These are phyloP conservation scores for Dione vanillae DNA, from an alignment of 2,888 invertebrate species.

Conservation along the genomic window DNA sequence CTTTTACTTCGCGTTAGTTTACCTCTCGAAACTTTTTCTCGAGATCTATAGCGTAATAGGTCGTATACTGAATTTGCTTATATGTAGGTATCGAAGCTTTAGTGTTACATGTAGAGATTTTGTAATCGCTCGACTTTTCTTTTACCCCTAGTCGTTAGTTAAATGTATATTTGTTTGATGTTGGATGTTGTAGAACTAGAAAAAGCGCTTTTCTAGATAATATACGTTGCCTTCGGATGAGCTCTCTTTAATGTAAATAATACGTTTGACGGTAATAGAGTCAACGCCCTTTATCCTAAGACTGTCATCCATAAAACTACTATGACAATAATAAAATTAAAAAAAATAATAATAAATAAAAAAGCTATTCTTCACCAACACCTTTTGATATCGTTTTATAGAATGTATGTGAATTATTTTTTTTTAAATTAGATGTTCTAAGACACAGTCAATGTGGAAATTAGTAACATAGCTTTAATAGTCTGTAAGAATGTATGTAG, in stretches of 20 bases:
- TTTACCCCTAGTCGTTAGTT: slow-evolving; percentile 51
- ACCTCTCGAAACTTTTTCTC: slow-evolving; percentile 68
- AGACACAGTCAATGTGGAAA: slow-evolving; percentile 51
- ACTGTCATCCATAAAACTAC: slow-evolving; percentile 13
- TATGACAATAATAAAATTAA: slow-evolving; percentile 15
- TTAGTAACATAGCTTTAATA: slow-evolving; percentile 82
- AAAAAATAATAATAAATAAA: neutral
- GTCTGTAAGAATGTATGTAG: slow-evolving; percentile 57
- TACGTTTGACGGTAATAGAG: neutral
- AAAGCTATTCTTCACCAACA: slow-evolving; percentile 3
- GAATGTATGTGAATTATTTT: slow-evolving; percentile 11
- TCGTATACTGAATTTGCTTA: slow-evolving; percentile 41
- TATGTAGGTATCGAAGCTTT: slow-evolving; percentile 60
- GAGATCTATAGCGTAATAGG: slow-evolving; percentile 53
- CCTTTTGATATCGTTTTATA: slow-evolving; percentile 35
- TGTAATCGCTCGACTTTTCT: slow-evolving; percentile 54
- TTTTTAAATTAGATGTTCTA: slow-evolving; percentile 26
- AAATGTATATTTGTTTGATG: slow-evolving; percentile 70
- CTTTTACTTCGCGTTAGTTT: slow-evolving; percentile 41
- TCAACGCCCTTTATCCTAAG: slow-evolving; percentile 1
- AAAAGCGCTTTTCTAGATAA: slow-evolving; percentile 79
- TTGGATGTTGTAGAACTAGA: slow-evolving; percentile 79
- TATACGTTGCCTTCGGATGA: slow-evolving; percentile 54
- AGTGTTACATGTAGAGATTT: slow-evolving; percentile 67
- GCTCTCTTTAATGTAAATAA: slow-evolving; percentile 29